A percentile compares a stretch with the other conserved stretches of the same genome.
phyloP scores from a whole-genome alignment of 2,797 vertebrate species.

The Tragopan temminckii region DNA sequence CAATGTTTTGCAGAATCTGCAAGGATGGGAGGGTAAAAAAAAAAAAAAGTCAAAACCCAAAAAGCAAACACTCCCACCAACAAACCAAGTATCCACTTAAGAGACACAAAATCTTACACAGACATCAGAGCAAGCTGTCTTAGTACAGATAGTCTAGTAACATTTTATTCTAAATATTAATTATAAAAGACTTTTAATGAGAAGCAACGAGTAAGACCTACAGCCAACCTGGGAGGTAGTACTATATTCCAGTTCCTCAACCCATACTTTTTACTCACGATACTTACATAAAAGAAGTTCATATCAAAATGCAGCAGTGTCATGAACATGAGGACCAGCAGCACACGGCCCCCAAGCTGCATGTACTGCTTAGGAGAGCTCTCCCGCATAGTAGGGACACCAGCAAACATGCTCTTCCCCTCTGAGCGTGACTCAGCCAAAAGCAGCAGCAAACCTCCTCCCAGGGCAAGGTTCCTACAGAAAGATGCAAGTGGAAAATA shows the following conservation, averaged over 20 bases:
- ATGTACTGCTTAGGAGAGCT: constrained; percentile 98
- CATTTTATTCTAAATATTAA: neutral
- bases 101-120: too few species aligned
- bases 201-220: neutral
- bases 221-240: neutral
- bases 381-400: constrained; percentile 89
- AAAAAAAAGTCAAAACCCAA: neutral
- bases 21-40: neutral
- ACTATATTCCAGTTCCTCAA: neutral
- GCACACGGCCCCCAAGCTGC: constrained; percentile 95
- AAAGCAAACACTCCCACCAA: neutral
- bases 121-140: neutral
- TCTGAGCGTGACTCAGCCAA: constrained; percentile 96
- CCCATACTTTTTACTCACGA: neutral
- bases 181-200: neutral
- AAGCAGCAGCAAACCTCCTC: constrained; percentile 94
- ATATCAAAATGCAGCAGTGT: constrained; percentile 96
- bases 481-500: neutral
- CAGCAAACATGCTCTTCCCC: constrained; percentile 98
- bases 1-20: constrained; percentile 97
- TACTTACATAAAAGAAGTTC: constrained; percentile 94
- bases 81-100: neutral
- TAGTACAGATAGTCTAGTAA: neutral
- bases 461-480: constrained; percentile 94
- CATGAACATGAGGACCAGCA: constrained; percentile 99